Conservation (phyloP, 2,888 invertebrate species). For the Cephus pygmeus region DNA sequence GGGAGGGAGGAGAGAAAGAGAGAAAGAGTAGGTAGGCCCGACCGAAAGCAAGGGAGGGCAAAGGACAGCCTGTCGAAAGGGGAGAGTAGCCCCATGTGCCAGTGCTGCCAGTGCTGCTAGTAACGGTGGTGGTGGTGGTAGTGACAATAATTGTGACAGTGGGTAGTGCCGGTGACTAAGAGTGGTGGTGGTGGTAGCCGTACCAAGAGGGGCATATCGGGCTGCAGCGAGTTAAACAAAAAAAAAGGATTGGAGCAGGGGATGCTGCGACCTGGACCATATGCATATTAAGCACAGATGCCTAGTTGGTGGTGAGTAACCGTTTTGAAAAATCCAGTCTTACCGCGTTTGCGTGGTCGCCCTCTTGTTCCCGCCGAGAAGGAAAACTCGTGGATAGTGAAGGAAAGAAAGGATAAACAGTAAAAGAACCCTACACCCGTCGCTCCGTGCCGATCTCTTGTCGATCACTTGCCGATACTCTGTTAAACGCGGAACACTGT, state of each 20-base stretch:
- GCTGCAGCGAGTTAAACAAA: conserved; percentile 34
- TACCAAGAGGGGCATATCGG: too few relatives aligned
- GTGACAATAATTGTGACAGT: too few relatives aligned
- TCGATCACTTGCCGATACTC: too few relatives aligned
- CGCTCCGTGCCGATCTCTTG: too few relatives aligned
- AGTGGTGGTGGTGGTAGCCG: too few relatives aligned
- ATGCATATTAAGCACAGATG: conserved; percentile 65
- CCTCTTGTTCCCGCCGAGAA: conserved; percentile 18
- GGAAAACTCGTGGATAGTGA: neutral
- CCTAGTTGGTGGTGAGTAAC: conserved; percentile 41
- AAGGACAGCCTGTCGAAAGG: neutral
- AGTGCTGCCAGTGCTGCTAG: too few relatives aligned
- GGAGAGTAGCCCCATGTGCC: too few relatives aligned
- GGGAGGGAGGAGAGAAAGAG: conserved; percentile 10
- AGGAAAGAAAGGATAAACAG: neutral
- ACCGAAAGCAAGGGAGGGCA: conserved; percentile 19
- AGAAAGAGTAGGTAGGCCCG: conserved; percentile 12
- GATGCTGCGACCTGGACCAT: conserved; percentile 52
- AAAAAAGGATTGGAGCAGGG: conserved; percentile 33
- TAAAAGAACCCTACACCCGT: too few relatives aligned
- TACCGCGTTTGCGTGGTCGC: conserved; percentile 21
- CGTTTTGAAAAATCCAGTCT: conserved; percentile 57
- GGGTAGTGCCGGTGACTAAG: too few relatives aligned
- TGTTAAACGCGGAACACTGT: too few relatives aligned
- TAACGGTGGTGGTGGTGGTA: too few relatives aligned